phyloP scores from a whole-genome alignment of 2,113 vertebrate genomes.

The Antennarius striatus region DNA sequence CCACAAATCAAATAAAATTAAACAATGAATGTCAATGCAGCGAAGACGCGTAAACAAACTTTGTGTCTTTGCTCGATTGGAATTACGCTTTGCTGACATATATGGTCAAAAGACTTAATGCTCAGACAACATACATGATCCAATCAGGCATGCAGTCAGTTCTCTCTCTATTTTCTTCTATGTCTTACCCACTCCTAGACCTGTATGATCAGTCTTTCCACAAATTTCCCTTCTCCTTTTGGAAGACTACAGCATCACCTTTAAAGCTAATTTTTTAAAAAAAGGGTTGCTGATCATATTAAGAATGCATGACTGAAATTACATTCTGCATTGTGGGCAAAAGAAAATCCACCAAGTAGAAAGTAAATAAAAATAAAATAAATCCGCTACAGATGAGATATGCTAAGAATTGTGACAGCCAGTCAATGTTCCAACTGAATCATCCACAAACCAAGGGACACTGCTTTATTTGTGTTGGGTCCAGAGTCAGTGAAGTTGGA shows the following conservation, averaged over 20 bases:
- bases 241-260: background rate
- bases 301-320: slow-evolving; percentile 13
- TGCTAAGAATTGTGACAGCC: slow-evolving; percentile 40
- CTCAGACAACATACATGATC: slow-evolving; percentile 12
- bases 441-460: slow-evolving; percentile 49
- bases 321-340: slow-evolving; percentile 27
- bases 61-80: background rate
- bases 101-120: slow-evolving; percentile 2
- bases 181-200: slow-evolving; percentile 81
- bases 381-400: slow-evolving; percentile 56
- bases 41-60: too few species aligned
- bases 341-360: slow-evolving; percentile 41
- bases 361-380: slow-evolving; percentile 39
- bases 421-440: slow-evolving; percentile 29
- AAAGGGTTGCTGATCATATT: slow-evolving; percentile 1
- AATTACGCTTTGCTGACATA: background rate
- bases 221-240: background rate
- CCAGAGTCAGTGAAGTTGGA: slow-evolving; percentile 20
- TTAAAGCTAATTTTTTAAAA: background rate
- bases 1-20: slow-evolving; percentile 12
- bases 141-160: slow-evolving; percentile 4
- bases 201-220: slow-evolving; percentile 76
- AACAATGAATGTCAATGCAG: slow-evolving; percentile 16
- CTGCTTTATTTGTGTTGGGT: slow-evolving; percentile 62
- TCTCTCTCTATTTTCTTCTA: background rate